Evolutionary conservation across 2,113 vertebrate species (phyloP), one percentile per base, ranked within the genome.

Genomic region (Malurus melanocephalus): DNA sequence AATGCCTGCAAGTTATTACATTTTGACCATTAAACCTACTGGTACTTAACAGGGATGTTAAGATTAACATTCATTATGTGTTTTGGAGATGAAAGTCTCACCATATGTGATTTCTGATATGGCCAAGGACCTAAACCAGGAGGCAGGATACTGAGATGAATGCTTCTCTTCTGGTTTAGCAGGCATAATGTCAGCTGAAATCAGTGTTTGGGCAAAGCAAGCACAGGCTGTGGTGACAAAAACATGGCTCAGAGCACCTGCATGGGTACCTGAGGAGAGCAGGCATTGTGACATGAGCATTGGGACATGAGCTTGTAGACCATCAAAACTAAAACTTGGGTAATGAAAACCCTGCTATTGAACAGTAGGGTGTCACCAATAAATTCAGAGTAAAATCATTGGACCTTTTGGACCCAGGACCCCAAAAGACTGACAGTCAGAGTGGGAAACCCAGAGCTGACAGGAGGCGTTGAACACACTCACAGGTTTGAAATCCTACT

Each of bases 21-120:
- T 83, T 57, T 72, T 93, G 49, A 93, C 33, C 53, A 86, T 49
- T 88, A 85, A 75, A 86, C 76, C 38, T 51, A 61, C 48, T 53
- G 55, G 33, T 84, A 62, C 62, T 92, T 80, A 86, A 60, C 45
- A 60, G 28, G n/a, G 82, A 81, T 75, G 42, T 91, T 83, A 86
- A 64, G 56, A 78, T 89, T 92, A 84, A 78, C 43, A 51, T 72
- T 92, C 68, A 84, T 65, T 4, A 53, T 75, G 68, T 83, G 68
- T 60, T 93, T 80, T 68, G 43, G 61, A 92, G 73, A 86, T 48
- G 55, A 95, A 93, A 89, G 73, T 49, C 0, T 0, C 32, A 59
- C 21, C 4, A 2, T 78, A 55, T 22, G 15, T 85, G 61, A 83
- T 83, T 89, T 88, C 87, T 85, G 42, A 57, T 49, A 51, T 12